These are phyloP conservation scores for Enteromius treurensis DNA, from an alignment of 2,797 vertebrate species.

Conservation along the genomic window DNA sequence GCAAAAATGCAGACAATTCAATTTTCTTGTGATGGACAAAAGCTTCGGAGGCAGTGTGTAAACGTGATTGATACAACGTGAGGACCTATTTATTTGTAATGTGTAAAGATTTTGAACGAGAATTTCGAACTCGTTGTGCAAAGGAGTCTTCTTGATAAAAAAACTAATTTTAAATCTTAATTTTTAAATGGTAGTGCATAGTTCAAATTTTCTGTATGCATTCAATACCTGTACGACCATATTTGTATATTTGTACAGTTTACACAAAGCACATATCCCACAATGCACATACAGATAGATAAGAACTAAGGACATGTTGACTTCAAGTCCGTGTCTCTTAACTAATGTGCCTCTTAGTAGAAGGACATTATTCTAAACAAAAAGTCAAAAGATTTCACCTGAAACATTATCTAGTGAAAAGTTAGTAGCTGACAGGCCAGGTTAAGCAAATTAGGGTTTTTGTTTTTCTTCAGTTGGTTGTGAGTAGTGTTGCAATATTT, in stretches of 20 bases:
- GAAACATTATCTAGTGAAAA: not conserved
- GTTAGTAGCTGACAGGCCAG: not conserved
- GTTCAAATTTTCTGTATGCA: not conserved
- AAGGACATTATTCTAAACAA: slow-evolving; percentile 4
- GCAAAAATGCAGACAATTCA: no score
- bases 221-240: not conserved
- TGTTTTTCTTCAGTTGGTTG: not conserved
- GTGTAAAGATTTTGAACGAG: no score
- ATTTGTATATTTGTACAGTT: not conserved
- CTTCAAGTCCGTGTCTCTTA: not conserved
- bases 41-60: no score
- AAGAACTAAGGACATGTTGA: not conserved
- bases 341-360: not conserved
- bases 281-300: not conserved
- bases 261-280: not conserved
- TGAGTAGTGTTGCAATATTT: not conserved
- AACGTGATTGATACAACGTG: no score
- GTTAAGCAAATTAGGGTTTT: not conserved
- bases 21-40: no score
- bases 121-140: no score
- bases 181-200: not conserved
- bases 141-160: not conserved
- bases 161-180: no score
- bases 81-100: no score
- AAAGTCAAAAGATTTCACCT: not conserved